Conservation (phyloP, 53 echinoderm and acorn worm species). For the Pentamera pediparva region DNA sequence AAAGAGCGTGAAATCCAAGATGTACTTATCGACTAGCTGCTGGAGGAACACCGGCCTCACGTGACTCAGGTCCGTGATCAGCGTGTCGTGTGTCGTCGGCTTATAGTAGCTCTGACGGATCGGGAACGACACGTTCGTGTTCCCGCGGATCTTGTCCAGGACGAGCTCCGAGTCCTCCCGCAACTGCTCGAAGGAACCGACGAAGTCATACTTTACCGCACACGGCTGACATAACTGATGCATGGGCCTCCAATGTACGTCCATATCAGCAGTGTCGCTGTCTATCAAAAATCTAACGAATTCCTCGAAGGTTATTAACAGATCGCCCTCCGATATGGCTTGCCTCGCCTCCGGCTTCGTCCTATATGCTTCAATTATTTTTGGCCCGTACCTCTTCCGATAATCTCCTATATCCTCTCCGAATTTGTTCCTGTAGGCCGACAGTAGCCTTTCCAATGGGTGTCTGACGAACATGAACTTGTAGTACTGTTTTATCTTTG, state of each 20-base stretch:
- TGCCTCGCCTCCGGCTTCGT: slow-evolving; percentile 34
- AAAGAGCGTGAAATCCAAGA: slow-evolving; percentile 76
- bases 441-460: slow-evolving; percentile 70
- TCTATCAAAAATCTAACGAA: slow-evolving; percentile 78
- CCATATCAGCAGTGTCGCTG: slow-evolving; percentile 62
- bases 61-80: slow-evolving; percentile 39
- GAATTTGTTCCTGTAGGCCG: slow-evolving; percentile 92
- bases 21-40: slow-evolving; percentile 74
- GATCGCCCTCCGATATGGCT: slow-evolving; percentile 13
- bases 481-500: slow-evolving; percentile 54
- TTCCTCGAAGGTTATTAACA: slow-evolving; percentile 77
- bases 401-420: slow-evolving; percentile 72
- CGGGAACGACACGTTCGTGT: slow-evolving; percentile 74
- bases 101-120: slow-evolving; percentile 73
- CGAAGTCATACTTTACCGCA: slow-evolving; percentile 78
- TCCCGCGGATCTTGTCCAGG: slow-evolving; percentile 57
- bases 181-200: slow-evolving; percentile 87
- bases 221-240: slow-evolving; percentile 89
- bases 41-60: slow-evolving; percentile 55
- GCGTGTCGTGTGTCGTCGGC: slow-evolving; percentile 75
- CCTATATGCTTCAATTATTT: slow-evolving; percentile 62
- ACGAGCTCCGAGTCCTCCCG: slow-evolving; percentile 61
- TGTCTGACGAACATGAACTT: slow-evolving; percentile 97
- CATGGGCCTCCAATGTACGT: slow-evolving; percentile 96
- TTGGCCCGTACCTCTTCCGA: slow-evolving; percentile 51